phyloP scores from a whole-genome alignment of 2,888 invertebrate genomes.

The Parascotia fuliginaria region DNA sequence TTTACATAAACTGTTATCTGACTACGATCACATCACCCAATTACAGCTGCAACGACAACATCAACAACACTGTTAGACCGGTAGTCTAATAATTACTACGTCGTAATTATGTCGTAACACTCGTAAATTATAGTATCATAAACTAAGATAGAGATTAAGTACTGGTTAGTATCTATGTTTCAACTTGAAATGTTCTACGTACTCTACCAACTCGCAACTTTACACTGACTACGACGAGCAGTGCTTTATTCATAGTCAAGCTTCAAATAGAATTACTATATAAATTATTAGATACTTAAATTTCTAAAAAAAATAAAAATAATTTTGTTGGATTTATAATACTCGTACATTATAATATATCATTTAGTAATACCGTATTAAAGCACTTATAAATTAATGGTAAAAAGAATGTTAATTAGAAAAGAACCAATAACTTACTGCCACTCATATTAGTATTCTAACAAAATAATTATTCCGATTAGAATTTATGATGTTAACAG shows the following conservation, averaged over 20 bases:
- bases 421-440: conserved; percentile 27
- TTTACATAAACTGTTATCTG: too few relatives aligned
- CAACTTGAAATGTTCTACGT: too few relatives aligned
- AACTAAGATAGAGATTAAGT: too few relatives aligned
- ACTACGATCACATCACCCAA: too few relatives aligned
- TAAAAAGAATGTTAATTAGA: conserved; percentile 23
- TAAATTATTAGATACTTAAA: background rate
- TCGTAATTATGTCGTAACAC: too few relatives aligned
- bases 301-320: too few relatives aligned
- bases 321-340: background rate
- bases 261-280: background rate
- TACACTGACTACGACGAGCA: background rate
- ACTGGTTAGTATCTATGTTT: too few relatives aligned
- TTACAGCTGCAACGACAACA: too few relatives aligned
- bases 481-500: conserved; percentile 30
- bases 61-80: too few relatives aligned
- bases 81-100: too few relatives aligned
- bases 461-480: conserved; percentile 33
- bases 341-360: background rate
- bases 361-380: conserved; percentile 11
- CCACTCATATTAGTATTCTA: conserved; percentile 28
- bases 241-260: conserved; percentile 1
- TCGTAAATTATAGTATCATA: too few relatives aligned
- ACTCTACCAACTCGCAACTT: background rate
- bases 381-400: conserved; percentile 14